Base-by-base conservation (phyloP, 2,797 vertebrate species). In the Poeciliopsis paucimaculata region DNA sequence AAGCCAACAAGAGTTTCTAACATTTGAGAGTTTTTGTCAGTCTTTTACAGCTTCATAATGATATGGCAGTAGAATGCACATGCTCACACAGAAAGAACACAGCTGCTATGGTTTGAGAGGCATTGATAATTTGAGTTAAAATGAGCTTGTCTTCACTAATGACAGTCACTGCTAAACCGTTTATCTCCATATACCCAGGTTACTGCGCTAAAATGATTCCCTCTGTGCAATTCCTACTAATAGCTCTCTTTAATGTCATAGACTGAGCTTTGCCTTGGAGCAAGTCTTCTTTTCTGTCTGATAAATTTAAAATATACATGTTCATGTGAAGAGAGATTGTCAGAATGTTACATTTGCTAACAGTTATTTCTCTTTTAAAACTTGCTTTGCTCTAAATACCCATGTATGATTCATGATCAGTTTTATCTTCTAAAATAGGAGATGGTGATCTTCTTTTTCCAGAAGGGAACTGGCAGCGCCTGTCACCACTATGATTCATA, bases 81-180 rank as follows among this genome's bases (percentile, higher is more conserved):
- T 46, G 62, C 39, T 26, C 72, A 68, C 68, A 62, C 46, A 75
- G 28, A 76, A 34, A 81, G 70, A 76, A 84, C 76, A 75, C 72
- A 55, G 87, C 85, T 84, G 88, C 90, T 83, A 87, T 87, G 84
- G 75, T 87, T 88, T 90, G 84, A 91, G 86, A 92, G 83, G 90
- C 83, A 10, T 90, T 82, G 84, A 91, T 90, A 87, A 93, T 93
- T 91, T 79, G 77, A 89, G 86, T 89, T 91, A 84, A 91, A 93
- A 94, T 91, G 88, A 92, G 91, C 86, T 88, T 90, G 90, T 92
- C 90, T 91, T 91, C 88, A 90, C 91, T 91, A 90, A 89, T 89
- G 91, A 85, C 85, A 88, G 88, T 91, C 87, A 83, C 79, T 73
- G 87, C 86, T 91, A 90, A 90, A 91, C 87, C 86, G 70, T 87